Evolutionary conservation across 2,113 vertebrate species (phyloP).

Genomic region (Herpailurus yagouaroundi): DNA sequence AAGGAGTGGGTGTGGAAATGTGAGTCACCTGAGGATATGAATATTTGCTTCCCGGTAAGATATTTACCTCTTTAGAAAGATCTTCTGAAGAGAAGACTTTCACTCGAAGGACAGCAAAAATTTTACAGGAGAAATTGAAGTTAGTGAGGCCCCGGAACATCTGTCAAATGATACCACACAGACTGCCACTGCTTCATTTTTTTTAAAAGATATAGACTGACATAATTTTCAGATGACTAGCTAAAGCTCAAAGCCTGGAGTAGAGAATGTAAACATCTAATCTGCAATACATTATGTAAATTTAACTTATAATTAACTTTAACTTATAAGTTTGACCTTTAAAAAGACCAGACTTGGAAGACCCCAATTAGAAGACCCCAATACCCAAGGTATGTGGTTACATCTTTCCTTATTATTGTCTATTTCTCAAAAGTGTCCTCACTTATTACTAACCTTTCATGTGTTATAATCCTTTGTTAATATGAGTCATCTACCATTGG

Average conservation of each 20-base stretch:
- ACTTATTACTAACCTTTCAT: neutral
- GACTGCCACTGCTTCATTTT: neutral
- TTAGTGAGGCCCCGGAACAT: neutral
- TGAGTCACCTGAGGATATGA: neutral
- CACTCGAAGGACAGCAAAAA: neutral
- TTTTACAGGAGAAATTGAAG: neutral
- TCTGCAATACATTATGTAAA: neutral
- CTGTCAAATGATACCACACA: neutral
- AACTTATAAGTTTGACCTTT: neutral
- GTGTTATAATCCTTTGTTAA: neutral
- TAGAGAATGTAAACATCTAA: neutral
- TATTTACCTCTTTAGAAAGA: neutral
- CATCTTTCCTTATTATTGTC: neutral
- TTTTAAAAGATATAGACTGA: neutral
- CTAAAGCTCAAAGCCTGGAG: neutral
- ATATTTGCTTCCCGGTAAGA: neutral
- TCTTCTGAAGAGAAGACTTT: neutral
- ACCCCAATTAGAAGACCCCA: neutral
- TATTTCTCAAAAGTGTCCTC: neutral
- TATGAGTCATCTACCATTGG: neutral
- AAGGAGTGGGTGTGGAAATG: neutral
- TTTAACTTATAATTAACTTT: neutral
- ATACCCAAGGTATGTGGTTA: neutral
- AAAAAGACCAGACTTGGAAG: neutral
- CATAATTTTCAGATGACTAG: neutral